phyloP scores from a whole-genome alignment of 2,113 vertebrate species.

The Chaetura pelagica region DNA sequence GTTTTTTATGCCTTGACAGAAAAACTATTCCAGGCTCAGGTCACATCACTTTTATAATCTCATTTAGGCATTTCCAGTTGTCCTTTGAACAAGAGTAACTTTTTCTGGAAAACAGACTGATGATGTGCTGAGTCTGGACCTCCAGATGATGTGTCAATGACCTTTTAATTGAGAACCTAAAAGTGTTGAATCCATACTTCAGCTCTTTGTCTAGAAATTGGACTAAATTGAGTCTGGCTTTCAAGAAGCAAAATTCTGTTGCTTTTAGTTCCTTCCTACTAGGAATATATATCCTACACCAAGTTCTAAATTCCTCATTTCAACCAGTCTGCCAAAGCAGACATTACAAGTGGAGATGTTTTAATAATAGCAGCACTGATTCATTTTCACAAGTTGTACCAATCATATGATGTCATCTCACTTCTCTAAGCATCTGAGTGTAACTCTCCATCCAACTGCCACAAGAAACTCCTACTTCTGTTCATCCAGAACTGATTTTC shows the following conservation, averaged over 20 bases:
- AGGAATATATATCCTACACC: neutral
- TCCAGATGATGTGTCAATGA: neutral
- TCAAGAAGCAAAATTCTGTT: neutral
- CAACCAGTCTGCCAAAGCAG: neutral
- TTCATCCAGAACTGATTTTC: neutral
- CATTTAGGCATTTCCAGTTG: neutral
- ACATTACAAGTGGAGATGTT: neutral
- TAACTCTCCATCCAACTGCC: neutral
- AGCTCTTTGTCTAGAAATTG: neutral
- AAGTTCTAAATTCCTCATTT: neutral
- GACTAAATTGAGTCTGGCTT: neutral
- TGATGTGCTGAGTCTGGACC: neutral
- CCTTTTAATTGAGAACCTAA: neutral
- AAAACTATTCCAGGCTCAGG: neutral
- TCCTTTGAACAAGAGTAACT: neutral
- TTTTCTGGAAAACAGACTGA: neutral
- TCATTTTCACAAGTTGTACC: neutral
- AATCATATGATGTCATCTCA: neutral
- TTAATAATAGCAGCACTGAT: neutral
- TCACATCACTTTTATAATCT: neutral
- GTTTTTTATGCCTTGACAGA: neutral
- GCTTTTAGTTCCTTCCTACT: neutral
- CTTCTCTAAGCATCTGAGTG: neutral
- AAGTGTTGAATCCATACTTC: neutral
- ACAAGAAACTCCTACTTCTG: neutral